phyloP scores from a whole-genome alignment of 2,888 invertebrate species.

The Apodemia mormo region DNA sequence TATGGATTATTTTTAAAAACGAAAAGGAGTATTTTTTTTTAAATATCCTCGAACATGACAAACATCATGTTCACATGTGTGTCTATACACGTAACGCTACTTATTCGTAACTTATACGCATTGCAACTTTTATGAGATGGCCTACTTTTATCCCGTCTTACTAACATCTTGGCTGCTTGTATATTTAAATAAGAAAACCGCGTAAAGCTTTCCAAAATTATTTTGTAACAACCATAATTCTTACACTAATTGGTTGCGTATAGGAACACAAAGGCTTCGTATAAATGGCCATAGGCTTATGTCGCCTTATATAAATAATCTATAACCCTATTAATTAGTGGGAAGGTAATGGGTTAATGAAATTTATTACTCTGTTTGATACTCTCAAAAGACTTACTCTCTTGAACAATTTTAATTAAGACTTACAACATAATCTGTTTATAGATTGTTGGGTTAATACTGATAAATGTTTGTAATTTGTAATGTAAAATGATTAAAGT shows the following conservation, averaged over 20 bases:
- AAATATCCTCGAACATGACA: background rate
- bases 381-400: background rate
- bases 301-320: background rate
- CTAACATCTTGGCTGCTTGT: too few species aligned
- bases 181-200: background rate
- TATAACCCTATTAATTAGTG: conserved; percentile 8
- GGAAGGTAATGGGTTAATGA: conserved; percentile 6
- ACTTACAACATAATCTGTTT: conserved; percentile 1
- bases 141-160: background rate
- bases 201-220: background rate
- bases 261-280: conserved; percentile 1
- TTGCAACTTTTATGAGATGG: background rate
- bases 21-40: too few species aligned
- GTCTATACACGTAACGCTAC: background rate
- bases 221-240: conserved; percentile 2
- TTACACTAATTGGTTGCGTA: background rate
- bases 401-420: conserved; percentile 8
- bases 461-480: background rate
- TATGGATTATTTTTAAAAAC: too few species aligned
- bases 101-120: background rate
- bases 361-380: conserved; percentile 1
- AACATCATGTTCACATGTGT: background rate
- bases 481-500: background rate
- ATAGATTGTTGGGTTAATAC: background rate
- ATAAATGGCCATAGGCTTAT: conserved; percentile 4